A percentile compares a stretch with the other conserved stretches of the same genome.
Conservation (phyloP, 2,113 vertebrate genomes). For the Cinclus mexicanus region DNA sequence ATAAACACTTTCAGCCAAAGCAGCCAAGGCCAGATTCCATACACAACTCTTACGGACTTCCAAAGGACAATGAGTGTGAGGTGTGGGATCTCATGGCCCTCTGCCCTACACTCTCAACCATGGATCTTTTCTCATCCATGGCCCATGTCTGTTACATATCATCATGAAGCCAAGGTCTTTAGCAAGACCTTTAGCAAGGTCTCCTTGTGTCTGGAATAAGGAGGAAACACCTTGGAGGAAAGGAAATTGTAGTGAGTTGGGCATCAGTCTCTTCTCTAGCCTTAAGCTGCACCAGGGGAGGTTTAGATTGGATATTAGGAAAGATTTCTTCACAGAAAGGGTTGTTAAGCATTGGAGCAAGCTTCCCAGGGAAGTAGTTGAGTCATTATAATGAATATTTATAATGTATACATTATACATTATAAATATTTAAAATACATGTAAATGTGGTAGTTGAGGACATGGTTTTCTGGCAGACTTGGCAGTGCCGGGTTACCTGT, state of each 20-base stretch:
- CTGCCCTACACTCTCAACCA: neutral
- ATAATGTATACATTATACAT: neutral
- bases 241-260: neutral
- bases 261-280: neutral
- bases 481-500: neutral
- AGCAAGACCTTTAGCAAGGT: neutral
- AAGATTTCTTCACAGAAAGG: neutral
- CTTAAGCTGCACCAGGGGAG: neutral
- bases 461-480: neutral
- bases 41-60: neutral
- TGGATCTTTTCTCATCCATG: neutral
- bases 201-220: neutral
- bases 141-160: neutral
- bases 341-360: neutral
- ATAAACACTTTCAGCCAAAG: neutral
- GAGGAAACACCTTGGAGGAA: neutral
- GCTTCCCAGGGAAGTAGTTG: neutral
- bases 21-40: neutral
- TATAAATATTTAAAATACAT: neutral
- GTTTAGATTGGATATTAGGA: neutral
- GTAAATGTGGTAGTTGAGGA: neutral
- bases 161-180: neutral
- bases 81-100: rapidly evolving
- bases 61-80: neutral
- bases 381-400: neutral